phyloP scores from a whole-genome alignment of 2,113 vertebrate genomes.

The Leptocoma aspasia region DNA sequence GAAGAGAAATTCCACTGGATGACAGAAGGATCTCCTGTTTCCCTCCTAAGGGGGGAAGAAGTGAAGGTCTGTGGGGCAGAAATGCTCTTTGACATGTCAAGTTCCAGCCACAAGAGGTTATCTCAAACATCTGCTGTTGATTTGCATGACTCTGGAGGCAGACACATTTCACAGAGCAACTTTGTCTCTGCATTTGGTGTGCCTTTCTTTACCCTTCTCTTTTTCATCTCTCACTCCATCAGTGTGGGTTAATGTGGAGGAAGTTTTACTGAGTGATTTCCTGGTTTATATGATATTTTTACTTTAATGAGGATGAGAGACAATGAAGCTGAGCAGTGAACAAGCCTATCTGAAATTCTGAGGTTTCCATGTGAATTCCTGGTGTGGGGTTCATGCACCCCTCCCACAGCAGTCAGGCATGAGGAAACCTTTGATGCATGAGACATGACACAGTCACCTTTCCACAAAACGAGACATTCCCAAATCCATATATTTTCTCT shows the following conservation, averaged over 20 bases:
- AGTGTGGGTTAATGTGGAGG: background rate
- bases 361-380: constrained; percentile 9
- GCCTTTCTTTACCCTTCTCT: background rate
- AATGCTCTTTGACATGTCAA: background rate
- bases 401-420: background rate
- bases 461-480: background rate
- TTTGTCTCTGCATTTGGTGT: background rate
- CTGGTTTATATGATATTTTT: background rate
- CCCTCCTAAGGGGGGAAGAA: background rate
- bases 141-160: background rate
- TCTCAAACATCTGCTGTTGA: background rate
- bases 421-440: background rate
- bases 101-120: background rate
- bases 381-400: background rate
- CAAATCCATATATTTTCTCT: background rate
- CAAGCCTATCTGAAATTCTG: background rate
- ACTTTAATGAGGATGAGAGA: background rate
- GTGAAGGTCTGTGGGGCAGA: background rate
- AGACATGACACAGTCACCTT: background rate
- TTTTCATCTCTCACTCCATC: background rate
- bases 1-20: background rate
- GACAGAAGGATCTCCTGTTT: background rate
- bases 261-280: background rate
- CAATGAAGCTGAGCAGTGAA: background rate
- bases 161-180: background rate